Percentiles rank a stretch among this genome's conserved stretches.
phyloP scores from a whole-genome alignment of 2,113 vertebrate genomes.

The Podilymbus podiceps region DNA sequence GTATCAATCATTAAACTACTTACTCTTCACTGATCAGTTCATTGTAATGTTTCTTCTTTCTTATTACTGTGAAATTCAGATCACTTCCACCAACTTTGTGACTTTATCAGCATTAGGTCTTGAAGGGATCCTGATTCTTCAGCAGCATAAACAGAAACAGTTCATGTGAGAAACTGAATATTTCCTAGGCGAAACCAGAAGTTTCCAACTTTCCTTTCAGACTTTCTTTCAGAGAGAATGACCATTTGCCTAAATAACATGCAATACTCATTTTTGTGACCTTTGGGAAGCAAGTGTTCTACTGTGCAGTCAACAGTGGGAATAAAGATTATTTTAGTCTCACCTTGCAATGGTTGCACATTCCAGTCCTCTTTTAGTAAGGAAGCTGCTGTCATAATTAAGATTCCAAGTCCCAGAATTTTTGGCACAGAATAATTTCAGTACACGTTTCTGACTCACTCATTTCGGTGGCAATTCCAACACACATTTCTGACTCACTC shows the following conservation, averaged over 20 bases:
- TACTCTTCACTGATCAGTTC: background rate
- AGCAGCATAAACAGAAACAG: background rate
- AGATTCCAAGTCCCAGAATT: background rate
- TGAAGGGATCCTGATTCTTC: background rate
- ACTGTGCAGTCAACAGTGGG: background rate
- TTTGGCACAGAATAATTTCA: background rate
- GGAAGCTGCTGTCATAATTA: background rate
- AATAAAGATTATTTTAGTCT: background rate
- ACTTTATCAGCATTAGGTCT: background rate
- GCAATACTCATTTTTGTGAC: background rate
- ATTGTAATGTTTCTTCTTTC: background rate
- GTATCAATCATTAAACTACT: background rate
- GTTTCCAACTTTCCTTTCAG: background rate
- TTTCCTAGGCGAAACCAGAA: background rate
- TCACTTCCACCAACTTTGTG: background rate
- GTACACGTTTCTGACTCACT: background rate
- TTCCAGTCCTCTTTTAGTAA: background rate
- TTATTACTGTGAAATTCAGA: background rate
- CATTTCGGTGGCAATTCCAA: background rate
- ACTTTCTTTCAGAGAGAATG: background rate
- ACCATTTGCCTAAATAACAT: background rate
- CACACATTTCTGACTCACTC: background rate
- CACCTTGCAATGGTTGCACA: background rate
- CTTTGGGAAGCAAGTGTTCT: background rate
- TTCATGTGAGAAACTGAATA: background rate